Conservation (phyloP, 2,888 invertebrate genomes). For the Stegophylla sp. region DNA sequence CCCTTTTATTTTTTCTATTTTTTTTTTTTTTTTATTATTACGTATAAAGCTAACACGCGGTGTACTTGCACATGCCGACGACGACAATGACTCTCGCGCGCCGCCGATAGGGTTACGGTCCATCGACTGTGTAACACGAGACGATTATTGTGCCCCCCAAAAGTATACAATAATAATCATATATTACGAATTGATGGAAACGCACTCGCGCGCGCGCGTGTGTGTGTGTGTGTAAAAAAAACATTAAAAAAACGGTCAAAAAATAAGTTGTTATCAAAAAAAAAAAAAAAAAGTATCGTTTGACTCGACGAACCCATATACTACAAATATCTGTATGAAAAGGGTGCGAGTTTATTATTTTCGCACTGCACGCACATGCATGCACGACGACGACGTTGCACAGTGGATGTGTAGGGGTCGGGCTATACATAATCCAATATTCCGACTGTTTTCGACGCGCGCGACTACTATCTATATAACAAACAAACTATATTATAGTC, state of each 20-base stretch:
- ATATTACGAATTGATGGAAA: slow-evolving; percentile 51
- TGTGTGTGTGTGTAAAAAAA: slow-evolving; percentile 20
- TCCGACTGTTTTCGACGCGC: slow-evolving; percentile 45
- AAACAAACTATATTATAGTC: too few species aligned
- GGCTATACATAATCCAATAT: slow-evolving; percentile 47
- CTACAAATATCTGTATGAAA: neutral
- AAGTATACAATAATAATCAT: slow-evolving; percentile 31
- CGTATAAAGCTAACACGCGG: slow-evolving; percentile 3
- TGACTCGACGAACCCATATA: slow-evolving; percentile 36
- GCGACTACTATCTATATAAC: too few species aligned
- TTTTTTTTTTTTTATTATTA: slow-evolving; percentile 26
- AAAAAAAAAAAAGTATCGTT: slow-evolving; percentile 42
- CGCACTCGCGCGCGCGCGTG: neutral
- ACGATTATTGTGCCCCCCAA: slow-evolving; percentile 13
- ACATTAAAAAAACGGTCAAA: slow-evolving; percentile 49
- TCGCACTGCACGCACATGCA: slow-evolving; percentile 26
- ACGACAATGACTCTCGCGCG: slow-evolving; percentile 45
- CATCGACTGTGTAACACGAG: slow-evolving; percentile 44
- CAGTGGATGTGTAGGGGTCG: neutral
- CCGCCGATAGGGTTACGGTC: slow-evolving; percentile 50
- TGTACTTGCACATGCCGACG: slow-evolving; percentile 16
- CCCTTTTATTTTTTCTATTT: slow-evolving; percentile 48
- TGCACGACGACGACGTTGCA: too few species aligned
- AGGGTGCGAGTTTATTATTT: slow-evolving; percentile 56
- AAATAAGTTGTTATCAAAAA: slow-evolving; percentile 56